Conservation (phyloP, 2,888 invertebrate genomes). For the Drosophila colorata region DNA sequence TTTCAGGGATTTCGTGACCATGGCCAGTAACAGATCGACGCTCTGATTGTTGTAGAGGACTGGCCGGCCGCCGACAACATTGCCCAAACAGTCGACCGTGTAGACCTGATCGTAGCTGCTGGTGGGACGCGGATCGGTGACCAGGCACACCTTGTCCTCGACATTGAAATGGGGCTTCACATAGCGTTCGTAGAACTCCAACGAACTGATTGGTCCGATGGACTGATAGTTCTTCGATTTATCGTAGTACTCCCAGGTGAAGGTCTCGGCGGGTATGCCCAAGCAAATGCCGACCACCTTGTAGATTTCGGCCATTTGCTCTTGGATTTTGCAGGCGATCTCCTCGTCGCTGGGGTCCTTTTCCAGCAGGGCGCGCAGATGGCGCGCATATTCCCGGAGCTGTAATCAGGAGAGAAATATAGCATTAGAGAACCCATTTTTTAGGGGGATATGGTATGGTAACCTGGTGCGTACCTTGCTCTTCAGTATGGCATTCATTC, state of each 20-base stretch:
- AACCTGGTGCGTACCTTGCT: constrained; percentile 89
- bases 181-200: constrained; percentile 92
- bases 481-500: constrained; percentile 92
- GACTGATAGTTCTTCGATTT: constrained; percentile 91
- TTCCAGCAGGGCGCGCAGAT: constrained; percentile 88
- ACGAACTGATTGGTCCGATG: constrained; percentile 91
- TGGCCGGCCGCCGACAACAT: constrained; percentile 92
- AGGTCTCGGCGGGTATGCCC: constrained; percentile 91
- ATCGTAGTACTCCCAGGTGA: constrained; percentile 94
- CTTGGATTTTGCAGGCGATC: constrained; percentile 88
- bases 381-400: constrained; percentile 93
- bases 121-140: constrained; percentile 93
- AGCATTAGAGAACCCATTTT: not conserved
- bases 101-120: constrained; percentile 93
- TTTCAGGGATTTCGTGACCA: constrained; percentile 91
- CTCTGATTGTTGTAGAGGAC: constrained; percentile 96
- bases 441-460: too few relatives aligned
- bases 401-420: constrained; percentile 76
- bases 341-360: constrained; percentile 88
- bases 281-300: constrained; percentile 93
- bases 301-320: constrained; percentile 91
- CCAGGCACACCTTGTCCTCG: constrained; percentile 94
- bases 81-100: constrained; percentile 95
- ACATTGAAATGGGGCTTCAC: constrained; percentile 93
- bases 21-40: constrained; percentile 90